Evolutionary conservation across 2,797 vertebrate species (phyloP).

Genomic region (Falco rusticolus): DNA sequence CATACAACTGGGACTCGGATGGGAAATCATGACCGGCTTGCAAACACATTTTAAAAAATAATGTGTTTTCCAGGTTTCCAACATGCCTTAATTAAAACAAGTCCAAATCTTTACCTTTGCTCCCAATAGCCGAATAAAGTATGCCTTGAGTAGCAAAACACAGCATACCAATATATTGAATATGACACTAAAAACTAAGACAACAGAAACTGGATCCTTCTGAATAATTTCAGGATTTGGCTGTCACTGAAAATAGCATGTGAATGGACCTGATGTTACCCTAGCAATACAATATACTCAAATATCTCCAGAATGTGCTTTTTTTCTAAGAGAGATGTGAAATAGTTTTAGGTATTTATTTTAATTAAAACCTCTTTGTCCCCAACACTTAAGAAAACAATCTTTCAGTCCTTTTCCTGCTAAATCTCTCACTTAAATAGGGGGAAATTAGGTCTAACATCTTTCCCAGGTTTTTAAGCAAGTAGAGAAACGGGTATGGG

Average conservation of each 20-base stretch:
- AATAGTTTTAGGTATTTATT: not conserved
- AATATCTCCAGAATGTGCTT: not conserved
- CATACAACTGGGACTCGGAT: slow-evolving; percentile 75
- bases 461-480: not conserved
- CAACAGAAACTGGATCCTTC: not conserved
- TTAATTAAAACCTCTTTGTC: not conserved
- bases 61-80: slow-evolving; percentile 77
- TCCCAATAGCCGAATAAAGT: slow-evolving; percentile 23
- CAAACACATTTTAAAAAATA: slow-evolving; percentile 68
- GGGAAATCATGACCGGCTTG: slow-evolving; percentile 73
- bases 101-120: slow-evolving; percentile 23
- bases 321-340: not conserved
- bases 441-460: not conserved
- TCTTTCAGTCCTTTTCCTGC: not conserved
- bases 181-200: not conserved
- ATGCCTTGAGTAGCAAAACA: not conserved
- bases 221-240: not conserved
- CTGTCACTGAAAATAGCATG: not conserved
- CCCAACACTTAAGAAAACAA: not conserved
- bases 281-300: not conserved
- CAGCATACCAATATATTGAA: not conserved
- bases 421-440: not conserved
- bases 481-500: not conserved
- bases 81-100: slow-evolving; percentile 52
- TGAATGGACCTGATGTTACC: not conserved